These are phyloP conservation scores for Mactra quadrangularis DNA, from an alignment of 1,140 invertebrate genomes.

Conservation along the genomic window DNA sequence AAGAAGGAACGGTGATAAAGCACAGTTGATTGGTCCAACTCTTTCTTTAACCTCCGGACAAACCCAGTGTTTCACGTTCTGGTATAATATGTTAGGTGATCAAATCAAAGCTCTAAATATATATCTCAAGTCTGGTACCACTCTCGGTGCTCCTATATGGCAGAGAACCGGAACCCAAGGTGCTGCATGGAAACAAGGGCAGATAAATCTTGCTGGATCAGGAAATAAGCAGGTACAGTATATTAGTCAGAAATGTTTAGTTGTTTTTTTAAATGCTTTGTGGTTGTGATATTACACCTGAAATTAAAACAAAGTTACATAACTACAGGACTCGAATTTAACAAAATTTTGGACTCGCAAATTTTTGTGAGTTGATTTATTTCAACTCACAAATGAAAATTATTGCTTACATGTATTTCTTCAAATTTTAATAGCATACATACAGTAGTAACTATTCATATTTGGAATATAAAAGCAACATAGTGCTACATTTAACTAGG, in stretches of 20 bases:
- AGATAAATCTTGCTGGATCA: conserved; percentile 73
- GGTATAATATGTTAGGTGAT: conserved; percentile 78
- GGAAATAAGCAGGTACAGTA: conserved; percentile 24
- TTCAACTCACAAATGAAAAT: too few relatives aligned
- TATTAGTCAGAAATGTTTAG: neutral
- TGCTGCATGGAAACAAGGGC: conserved; percentile 63
- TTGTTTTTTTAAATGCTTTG: neutral
- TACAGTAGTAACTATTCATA: too few relatives aligned
- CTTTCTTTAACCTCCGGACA: conserved; percentile 47
- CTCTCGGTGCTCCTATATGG: conserved; percentile 69
- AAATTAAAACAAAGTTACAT: conserved; percentile 1
- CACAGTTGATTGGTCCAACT: conserved; percentile 67
- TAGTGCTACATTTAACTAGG: too few relatives aligned
- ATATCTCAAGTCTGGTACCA: conserved; percentile 62
- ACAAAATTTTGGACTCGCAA: too few relatives aligned
- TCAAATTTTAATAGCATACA: too few relatives aligned
- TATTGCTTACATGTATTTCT: too few relatives aligned
- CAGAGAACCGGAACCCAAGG: conserved; percentile 65
- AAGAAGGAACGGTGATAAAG: conserved; percentile 67
- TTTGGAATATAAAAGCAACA: too few relatives aligned
- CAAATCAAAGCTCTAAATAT: conserved; percentile 76
- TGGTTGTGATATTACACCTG: neutral
- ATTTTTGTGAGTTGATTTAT: too few relatives aligned
- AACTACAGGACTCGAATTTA: neutral
- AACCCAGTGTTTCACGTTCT: conserved; percentile 72